Conservation (phyloP, 2,888 invertebrate genomes). For the Mamestra brassicae region DNA sequence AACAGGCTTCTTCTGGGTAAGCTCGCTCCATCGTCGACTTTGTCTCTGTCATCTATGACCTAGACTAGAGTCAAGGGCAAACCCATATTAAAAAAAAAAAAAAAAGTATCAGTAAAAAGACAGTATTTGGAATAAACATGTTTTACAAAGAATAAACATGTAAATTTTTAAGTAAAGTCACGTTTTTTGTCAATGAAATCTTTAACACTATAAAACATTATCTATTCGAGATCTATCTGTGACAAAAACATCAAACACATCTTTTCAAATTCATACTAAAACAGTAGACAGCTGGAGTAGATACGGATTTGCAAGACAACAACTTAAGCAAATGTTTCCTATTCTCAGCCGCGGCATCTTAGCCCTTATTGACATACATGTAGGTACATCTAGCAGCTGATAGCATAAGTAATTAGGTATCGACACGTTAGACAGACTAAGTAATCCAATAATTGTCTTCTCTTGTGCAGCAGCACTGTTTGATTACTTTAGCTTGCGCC, state of each 20-base stretch:
- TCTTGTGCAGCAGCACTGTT: neutral
- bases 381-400: neutral
- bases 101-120: too few species aligned
- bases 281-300: neutral
- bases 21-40: too few species aligned
- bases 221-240: too few species aligned
- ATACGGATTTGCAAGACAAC: neutral
- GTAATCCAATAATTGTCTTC: constrained; percentile 34
- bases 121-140: too few species aligned
- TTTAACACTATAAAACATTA: too few species aligned
- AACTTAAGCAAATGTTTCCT: neutral
- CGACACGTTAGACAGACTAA: constrained; percentile 18
- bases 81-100: too few species aligned
- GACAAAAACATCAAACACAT: neutral
- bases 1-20: too few species aligned
- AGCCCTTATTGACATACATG: neutral
- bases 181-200: too few species aligned
- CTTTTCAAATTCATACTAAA: neutral
- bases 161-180: too few species aligned
- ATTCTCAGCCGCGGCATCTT: neutral
- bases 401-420: neutral
- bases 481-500: constrained; percentile 10
- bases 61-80: too few species aligned
- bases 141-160: too few species aligned
- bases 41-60: too few species aligned